A percentile compares a stretch with the other conserved stretches of the same genome.
phyloP scores from a whole-genome alignment of 2,888 invertebrate species.

The Cyclophora punctaria region DNA sequence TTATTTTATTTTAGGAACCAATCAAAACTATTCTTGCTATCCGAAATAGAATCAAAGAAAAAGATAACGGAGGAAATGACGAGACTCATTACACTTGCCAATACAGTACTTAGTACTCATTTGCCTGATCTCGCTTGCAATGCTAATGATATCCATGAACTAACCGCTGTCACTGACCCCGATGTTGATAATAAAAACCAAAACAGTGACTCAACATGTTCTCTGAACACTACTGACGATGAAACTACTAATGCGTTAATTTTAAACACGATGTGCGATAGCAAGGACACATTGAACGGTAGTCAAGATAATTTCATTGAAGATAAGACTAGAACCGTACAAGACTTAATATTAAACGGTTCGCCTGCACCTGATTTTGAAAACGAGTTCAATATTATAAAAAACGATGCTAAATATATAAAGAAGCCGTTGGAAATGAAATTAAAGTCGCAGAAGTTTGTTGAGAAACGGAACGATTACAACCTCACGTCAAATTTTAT shows the following conservation, averaged over 20 bases:
- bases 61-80: constrained; percentile 64
- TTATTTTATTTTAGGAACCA: constrained; percentile 43
- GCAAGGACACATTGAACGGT: constrained; percentile 29
- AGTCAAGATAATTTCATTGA: constrained; percentile 32
- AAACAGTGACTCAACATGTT: constrained; percentile 26
- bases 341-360: constrained; percentile 35
- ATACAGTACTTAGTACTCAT: constrained; percentile 62
- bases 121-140: constrained; percentile 58
- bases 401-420: constrained; percentile 31
- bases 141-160: constrained; percentile 30
- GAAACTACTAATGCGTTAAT: constrained; percentile 32
- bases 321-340: constrained; percentile 29
- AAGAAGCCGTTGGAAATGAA: constrained; percentile 7
- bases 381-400: constrained; percentile 35
- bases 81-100: constrained; percentile 67
- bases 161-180: constrained; percentile 17
- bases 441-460: constrained; percentile 22
- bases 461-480: constrained; percentile 45
- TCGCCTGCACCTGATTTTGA: constrained; percentile 35
- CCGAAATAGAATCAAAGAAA: constrained; percentile 45
- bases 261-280: constrained; percentile 33
- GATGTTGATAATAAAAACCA: constrained; percentile 21
- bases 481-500: constrained; percentile 50
- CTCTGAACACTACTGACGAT: constrained; percentile 37
- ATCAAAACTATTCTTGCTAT: constrained; percentile 48